Conservation (phyloP, 2,797 vertebrate genomes). For the Cryptoprocta ferox region DNA sequence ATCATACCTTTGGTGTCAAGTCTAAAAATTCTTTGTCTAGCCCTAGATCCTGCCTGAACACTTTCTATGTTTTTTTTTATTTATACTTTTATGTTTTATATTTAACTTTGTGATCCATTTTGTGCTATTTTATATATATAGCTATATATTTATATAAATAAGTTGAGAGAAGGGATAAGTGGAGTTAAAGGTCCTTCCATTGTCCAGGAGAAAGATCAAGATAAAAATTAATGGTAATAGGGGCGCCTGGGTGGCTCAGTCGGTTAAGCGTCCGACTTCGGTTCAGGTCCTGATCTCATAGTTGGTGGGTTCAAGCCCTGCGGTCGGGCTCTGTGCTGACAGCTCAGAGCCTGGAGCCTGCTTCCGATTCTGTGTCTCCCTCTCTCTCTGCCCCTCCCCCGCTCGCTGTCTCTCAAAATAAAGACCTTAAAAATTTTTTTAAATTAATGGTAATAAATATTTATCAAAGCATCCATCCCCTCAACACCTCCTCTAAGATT, state of each 20-base stretch:
- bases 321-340: too few species aligned
- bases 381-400: too few species aligned
- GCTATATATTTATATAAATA: not conserved
- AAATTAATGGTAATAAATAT: constrained; percentile 24
- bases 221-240: constrained; percentile 20
- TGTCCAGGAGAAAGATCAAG: constrained; percentile 50
- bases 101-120: constrained; percentile 30
- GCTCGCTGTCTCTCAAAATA: too few species aligned
- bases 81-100: constrained; percentile 10
- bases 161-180: not conserved
- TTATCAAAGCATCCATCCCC: constrained; percentile 23
- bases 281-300: too few species aligned
- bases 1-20: not conserved
- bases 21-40: constrained; percentile 32
- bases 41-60: not conserved
- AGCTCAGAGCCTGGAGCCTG: too few species aligned
- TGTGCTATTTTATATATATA: not conserved
- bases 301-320: too few species aligned
- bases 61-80: not conserved
- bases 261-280: too few species aligned
- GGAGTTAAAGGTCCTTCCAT: not conserved
- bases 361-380: too few species aligned
- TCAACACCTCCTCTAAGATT: not conserved
- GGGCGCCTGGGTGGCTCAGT: too few species aligned
- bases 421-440: too few species aligned